These are phyloP conservation scores for Clytia hemisphaerica DNA, from an alignment of 30 jellyfish, hydroid and myxozoan genomes.

Conservation along the genomic window DNA sequence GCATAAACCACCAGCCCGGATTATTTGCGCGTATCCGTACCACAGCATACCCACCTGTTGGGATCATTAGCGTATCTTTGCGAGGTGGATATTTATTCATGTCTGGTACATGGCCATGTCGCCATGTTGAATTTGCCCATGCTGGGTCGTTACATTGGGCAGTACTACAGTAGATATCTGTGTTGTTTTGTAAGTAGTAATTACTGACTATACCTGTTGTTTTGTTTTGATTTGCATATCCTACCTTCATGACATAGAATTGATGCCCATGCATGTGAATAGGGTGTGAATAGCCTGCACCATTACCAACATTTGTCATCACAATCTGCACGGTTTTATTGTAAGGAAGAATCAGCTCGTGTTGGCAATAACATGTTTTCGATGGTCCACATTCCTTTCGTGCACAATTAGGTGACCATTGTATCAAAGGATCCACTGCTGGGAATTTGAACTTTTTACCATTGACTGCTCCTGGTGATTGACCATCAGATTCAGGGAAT, in stretches of 20 bases:
- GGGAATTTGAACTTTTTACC: slow-evolving; percentile 79
- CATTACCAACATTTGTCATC: slow-evolving; percentile 35
- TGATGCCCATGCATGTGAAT: slow-evolving; percentile 46
- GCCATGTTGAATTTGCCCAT: slow-evolving; percentile 27
- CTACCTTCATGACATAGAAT: slow-evolving; percentile 38
- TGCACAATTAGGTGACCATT: slow-evolving; percentile 3
- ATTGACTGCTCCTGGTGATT: slow-evolving; percentile 51
- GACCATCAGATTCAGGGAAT: slow-evolving; percentile 11
- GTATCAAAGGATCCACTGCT: slow-evolving; percentile 70
- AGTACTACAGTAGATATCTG: slow-evolving; percentile 20
- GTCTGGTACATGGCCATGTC: slow-evolving; percentile 31
- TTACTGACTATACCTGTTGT: slow-evolving; percentile 13
- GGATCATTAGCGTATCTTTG: slow-evolving; percentile 40
- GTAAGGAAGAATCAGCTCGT: slow-evolving; percentile 24
- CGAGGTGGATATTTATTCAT: slow-evolving; percentile 33
- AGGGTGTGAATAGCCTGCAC: slow-evolving; percentile 31
- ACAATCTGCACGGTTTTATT: slow-evolving; percentile 37
- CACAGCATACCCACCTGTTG: slow-evolving; percentile 42
- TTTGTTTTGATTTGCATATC: slow-evolving; percentile 14
- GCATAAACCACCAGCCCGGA: slow-evolving; percentile 49
- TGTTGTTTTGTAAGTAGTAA: background rate
- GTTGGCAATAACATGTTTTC: slow-evolving; percentile 73
- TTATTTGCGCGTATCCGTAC: slow-evolving; percentile 31
- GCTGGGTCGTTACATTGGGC: slow-evolving; percentile 13
- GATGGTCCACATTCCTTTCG: slow-evolving; percentile 50